These are phyloP conservation scores for Dryobates pubescens DNA, from an alignment of 2,797 vertebrate species.

Conservation along the genomic window DNA sequence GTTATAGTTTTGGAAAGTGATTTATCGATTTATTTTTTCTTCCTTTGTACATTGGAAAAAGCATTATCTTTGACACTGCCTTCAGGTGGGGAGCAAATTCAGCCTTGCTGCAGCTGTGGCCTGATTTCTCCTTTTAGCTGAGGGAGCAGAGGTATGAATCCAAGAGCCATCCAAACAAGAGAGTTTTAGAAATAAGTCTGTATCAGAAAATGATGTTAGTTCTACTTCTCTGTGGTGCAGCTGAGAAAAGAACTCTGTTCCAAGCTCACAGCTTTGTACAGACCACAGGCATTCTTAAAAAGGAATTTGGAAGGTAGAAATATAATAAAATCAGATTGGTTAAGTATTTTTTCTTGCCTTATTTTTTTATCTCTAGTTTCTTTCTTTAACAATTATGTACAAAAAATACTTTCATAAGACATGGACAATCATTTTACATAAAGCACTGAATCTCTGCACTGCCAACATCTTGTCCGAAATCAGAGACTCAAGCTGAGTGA, in stretches of 20 bases:
- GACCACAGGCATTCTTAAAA: not conserved
- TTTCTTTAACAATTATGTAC: not conserved
- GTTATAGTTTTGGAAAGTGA: not conserved
- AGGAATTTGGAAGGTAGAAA: not conserved
- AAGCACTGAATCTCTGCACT: not conserved
- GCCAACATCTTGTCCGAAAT: not conserved
- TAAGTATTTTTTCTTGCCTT: not conserved
- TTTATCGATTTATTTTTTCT: not conserved
- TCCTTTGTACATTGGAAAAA: not conserved
- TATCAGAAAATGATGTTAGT: not conserved
- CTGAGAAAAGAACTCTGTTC: not conserved
- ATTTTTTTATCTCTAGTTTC: not conserved
- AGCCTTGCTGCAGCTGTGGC: not conserved
- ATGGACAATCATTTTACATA: not conserved
- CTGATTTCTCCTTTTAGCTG: not conserved
- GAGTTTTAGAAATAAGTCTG: not conserved
- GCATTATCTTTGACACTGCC: not conserved
- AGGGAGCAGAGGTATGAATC: not conserved
- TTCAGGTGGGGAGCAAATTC: not conserved
- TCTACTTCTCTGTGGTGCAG: not conserved
- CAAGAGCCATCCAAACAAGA: not conserved
- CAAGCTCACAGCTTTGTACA: not conserved
- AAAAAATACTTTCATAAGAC: not conserved
- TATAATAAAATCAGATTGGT: not conserved
- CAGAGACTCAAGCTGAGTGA: not conserved